Evolutionary conservation across 1,140 invertebrate species (phyloP), one percentile per base, ranked within the genome.

Genomic region (Helicoverpa zea): DNA sequence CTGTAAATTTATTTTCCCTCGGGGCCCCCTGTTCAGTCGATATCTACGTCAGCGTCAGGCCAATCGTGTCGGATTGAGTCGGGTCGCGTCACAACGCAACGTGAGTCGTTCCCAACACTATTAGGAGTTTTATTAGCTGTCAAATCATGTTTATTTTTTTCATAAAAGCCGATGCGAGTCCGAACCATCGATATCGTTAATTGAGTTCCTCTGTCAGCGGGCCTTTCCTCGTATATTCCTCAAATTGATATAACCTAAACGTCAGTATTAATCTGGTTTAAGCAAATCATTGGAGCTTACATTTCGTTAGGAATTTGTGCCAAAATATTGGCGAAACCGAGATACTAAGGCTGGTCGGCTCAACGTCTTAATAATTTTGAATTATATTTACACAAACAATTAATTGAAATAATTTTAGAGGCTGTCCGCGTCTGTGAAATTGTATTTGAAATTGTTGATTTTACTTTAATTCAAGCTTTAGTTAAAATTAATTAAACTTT

Each of bases 51-150:
- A 88, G 75, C 76, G 81, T 84, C 85, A 85, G 83, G 35, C 18
- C 79, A 72, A 86, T 86, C 83, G 76, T 74, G 76, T 83, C 82
- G 58, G 84, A 88, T 89, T 89, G 89, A 91, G 89, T 85, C 84
- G 89, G 88, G 89, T 89, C 88, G 78, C 56, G 83, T 87, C 88
- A 82, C 68, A 79, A 72, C 81, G 66, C 84, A 82, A 83, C 86
- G 81, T 83, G 85, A 86, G 64, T 85, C 77, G 85, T 86, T 89
- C 78, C 70, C 79, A 84, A 83, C 83, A 79, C 86, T 84, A 87
- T 89, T 86, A 83, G 81, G 81, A 85, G 84, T 84, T 86, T 87
- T 86, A 86, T 88, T 88, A 83, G 84, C 85, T 80, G 84, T 84
- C 82, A 76, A 73, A 70, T 74, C 79, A 79, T 70, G 83, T 82